Base-by-base conservation (phyloP, 2,888 invertebrate species). In the Pollenia amentaria region DNA sequence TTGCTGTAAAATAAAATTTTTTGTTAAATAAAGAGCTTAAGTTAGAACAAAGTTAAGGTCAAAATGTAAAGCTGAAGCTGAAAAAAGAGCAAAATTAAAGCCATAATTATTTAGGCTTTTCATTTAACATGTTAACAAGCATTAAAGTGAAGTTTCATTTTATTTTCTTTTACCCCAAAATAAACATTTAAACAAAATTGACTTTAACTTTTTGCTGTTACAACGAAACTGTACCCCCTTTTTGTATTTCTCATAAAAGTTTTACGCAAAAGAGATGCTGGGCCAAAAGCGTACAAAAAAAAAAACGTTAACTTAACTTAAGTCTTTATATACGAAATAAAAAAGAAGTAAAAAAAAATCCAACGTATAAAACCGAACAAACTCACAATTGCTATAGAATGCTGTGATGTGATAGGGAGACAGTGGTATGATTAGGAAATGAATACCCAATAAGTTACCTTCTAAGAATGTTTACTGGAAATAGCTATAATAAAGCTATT, bases 181-280 rank as follows among this genome's bases (percentile, higher is more conserved):
- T 6, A 81, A 73, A 87, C 3, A 38, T 48, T 48, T 42, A 38
- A 53, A 57, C 42, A 72, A 84, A 51, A 62, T 75, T 48, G 57
- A 62, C 70, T 87, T 85, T 16, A 76, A 79, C 84, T 79, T 91
- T 91, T 91, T 91, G 29, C 89, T 89, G 89, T 91, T 90, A 89
- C 89, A 88, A 90, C 91, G 91, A 91, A 91, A 91, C 91, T 91
- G 91, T 91, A 91, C 91, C 91, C 91, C 89, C 90, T 90, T 90
- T 81, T 85, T 82, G 14, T 65, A 38, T 48, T 53, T 78, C 82
- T 87, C 44, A 65, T 73, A 67, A 69, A 64, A 80, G 55, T 72
- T 87, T 77, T 80, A 87, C 87, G 87, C 84, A 87, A 87, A 87
- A 87, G 87, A 80, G 86, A 83, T 87, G 87, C 84, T 84, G 87